Conservation (phyloP, 2,888 invertebrate genomes). For the Nesidiocoris tenuis region DNA sequence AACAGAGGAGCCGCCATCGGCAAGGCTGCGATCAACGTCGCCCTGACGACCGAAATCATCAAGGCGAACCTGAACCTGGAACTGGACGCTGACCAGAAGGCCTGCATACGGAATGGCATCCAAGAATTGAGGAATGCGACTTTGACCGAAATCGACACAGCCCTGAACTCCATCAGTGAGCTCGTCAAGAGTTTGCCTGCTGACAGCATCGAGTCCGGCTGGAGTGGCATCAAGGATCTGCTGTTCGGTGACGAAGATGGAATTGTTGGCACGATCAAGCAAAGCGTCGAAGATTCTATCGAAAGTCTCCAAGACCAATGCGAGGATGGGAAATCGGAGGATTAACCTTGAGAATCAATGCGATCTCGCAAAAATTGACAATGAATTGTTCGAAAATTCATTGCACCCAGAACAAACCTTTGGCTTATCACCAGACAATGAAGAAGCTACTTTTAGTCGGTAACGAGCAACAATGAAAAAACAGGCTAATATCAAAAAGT, state of each 20-base stretch:
- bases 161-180: neutral
- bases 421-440: too few relatives aligned
- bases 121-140: neutral
- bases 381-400: too few relatives aligned
- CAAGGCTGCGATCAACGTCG: neutral
- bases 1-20: neutral
- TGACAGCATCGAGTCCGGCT: neutral
- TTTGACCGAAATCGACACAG: neutral
- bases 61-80: neutral
- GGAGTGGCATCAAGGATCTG: neutral
- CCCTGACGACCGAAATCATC: neutral
- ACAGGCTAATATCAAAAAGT: too few relatives aligned
- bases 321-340: too few relatives aligned
- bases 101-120: neutral
- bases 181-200: neutral
- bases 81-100: neutral
- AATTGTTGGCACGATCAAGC: neutral
- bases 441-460: too few relatives aligned
- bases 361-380: too few relatives aligned
- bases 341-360: too few relatives aligned
- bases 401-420: too few relatives aligned
- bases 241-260: neutral
- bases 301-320: neutral
- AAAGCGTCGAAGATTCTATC: neutral
- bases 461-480: too few relatives aligned